Conservation (phyloP, 2,888 invertebrate species). For the Automeris io region DNA sequence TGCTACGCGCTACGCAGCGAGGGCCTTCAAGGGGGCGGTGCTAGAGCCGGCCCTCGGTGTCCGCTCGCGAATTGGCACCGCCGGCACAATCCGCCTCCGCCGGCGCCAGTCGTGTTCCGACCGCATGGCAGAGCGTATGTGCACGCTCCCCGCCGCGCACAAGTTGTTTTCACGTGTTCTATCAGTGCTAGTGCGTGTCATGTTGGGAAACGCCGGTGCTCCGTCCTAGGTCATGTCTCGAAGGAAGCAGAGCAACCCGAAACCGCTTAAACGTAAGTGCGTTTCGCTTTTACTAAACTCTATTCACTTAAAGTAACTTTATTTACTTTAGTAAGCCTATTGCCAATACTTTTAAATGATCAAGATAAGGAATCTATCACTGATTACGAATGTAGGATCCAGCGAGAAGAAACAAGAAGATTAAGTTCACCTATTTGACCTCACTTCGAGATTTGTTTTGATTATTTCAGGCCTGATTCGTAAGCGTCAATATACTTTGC, state of each 20-base stretch:
- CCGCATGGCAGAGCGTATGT: constrained; percentile 33
- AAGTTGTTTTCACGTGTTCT: constrained; percentile 20
- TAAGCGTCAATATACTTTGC: not conserved
- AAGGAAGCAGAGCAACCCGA: constrained; percentile 96
- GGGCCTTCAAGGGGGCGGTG: constrained; percentile 39
- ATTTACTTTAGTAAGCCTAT: too few species aligned
- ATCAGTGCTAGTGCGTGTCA: constrained; percentile 43
- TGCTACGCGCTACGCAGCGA: constrained; percentile 26
- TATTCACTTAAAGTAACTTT: not conserved
- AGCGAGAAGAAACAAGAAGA: too few species aligned
- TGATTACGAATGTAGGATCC: too few species aligned
- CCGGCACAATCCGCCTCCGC: constrained; percentile 7
- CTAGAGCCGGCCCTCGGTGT: constrained; percentile 29
- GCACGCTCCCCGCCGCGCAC: constrained; percentile 12
- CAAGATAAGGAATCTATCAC: too few species aligned
- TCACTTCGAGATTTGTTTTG: not conserved
- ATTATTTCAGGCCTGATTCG: not conserved
- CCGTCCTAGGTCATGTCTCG: constrained; percentile 86
- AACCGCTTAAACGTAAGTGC: constrained; percentile 94
- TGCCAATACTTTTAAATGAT: too few species aligned
- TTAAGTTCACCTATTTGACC: too few species aligned
- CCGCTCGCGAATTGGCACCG: constrained; percentile 39
- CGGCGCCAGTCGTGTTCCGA: constrained; percentile 40
- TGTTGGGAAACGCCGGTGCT: constrained; percentile 49
- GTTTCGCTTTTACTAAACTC: not conserved